Base-by-base conservation (phyloP, 2,113 vertebrate genomes). In the Actenoides lindsayi region DNA sequence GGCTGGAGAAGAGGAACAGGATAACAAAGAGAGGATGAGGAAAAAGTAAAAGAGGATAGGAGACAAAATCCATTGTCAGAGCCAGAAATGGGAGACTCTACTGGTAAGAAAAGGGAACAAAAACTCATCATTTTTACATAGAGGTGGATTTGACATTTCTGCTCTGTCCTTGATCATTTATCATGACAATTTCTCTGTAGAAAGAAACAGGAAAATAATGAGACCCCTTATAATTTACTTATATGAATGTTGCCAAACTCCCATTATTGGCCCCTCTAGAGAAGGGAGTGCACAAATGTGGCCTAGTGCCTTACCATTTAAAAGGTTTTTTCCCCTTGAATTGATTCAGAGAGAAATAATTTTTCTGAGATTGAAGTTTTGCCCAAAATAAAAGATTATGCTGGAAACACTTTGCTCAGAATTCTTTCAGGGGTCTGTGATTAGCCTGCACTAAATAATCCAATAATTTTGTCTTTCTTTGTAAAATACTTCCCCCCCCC, bases 31-130 rank as follows among this genome's bases (percentile, higher is more conserved):
- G 27, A 84, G 13, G 18, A 64, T 14, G 6, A 74, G 6, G 2
- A 30, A 19, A 57, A 77, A 42, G 23, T 6, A 33, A 48, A 77
- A 27, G 6, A 10, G 6, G 1, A 0, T 2, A 4, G 3, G 3
- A 1, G 21, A 10, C 59, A 51, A 91, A 82, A 78, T 48, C 16
- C 6, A 16, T 3, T 8, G 21, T 7, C 11, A 81, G 30, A 46
- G 15, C 1, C 30, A 73, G 63, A 73, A 6, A 41, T 5, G 5
- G 44, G 33, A 51, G 48, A 42, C 9, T 25, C 2, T 63, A 30
- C 3, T n/a, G 17, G 5, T 44, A 51, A 83, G 35, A 69, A 76
- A 69, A 31, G 7, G 17, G 1, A 69, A 9, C 0, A 6, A 90
- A 91, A 79, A 4, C 5, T 7, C 9, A 41, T 23, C 16, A 16